A percentile compares a stretch with the other conserved stretches of the same genome.
Evolutionary conservation across 2,797 vertebrate species (phyloP).

Genomic region (Muscicapa comitata): DNA sequence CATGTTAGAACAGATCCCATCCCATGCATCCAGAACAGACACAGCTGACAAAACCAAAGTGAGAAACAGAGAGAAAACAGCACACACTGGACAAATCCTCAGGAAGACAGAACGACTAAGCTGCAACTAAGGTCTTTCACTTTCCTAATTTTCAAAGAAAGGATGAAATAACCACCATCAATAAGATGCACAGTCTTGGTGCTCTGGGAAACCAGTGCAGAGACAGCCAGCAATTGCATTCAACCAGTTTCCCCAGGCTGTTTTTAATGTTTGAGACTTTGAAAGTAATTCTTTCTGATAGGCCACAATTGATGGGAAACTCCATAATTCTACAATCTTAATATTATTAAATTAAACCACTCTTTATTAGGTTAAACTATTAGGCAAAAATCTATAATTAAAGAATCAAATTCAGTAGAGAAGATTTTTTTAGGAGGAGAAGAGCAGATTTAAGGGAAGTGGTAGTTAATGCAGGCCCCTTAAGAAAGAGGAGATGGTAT

Average conservation of each 20-base stretch:
- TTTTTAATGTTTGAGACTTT: not conserved
- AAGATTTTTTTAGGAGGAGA: not conserved
- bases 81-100: not conserved
- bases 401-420: not conserved
- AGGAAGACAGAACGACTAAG: not conserved
- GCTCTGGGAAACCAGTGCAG: not conserved
- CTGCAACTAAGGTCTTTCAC: not conserved
- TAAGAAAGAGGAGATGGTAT: not conserved
- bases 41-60: not conserved
- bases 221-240: not conserved
- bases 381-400: not conserved
- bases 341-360: not conserved
- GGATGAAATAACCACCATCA: not conserved
- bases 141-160: not conserved
- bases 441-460: not conserved
- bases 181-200: not conserved
- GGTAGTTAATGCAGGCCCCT: not conserved
- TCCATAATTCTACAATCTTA: not conserved
- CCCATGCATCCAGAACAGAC: not conserved
- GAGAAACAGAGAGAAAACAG: not conserved
- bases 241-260: not conserved
- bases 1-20: not conserved
- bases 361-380: not conserved
- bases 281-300: not conserved
- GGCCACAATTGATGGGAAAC: not conserved